Evolutionary conservation across 2,888 invertebrate genomes (phyloP).

Genomic region (Mechanitis messenoides): DNA sequence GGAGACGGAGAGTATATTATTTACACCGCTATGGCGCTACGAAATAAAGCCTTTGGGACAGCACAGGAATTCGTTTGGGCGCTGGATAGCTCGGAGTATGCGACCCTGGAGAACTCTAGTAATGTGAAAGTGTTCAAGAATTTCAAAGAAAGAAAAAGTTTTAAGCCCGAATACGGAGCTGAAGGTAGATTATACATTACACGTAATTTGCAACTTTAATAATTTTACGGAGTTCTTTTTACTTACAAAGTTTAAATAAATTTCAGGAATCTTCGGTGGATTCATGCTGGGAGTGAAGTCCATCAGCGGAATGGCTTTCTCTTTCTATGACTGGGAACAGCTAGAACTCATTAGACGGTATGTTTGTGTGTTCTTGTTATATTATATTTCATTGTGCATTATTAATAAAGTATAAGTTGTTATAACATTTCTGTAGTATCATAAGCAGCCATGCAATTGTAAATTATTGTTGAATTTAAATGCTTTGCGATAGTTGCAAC

Average conservation of each 20-base stretch:
- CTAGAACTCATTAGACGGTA: conserved; percentile 87
- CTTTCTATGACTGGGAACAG: conserved; percentile 98
- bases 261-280: conserved; percentile 90
- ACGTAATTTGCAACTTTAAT: too few species aligned
- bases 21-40: conserved; percentile 98
- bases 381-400: too few species aligned
- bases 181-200: conserved; percentile 80
- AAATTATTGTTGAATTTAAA: too few species aligned
- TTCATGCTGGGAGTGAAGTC: conserved; percentile 93
- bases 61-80: conserved; percentile 99
- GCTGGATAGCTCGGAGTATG: conserved; percentile 94
- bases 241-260: conserved; percentile 6
- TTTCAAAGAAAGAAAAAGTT: conserved; percentile 97
- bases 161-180: conserved; percentile 97
- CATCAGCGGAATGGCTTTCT: conserved; percentile 94
- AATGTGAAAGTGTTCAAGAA: conserved; percentile 97
- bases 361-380: too few species aligned
- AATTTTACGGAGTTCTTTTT: neutral
- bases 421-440: too few species aligned
- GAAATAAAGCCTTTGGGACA: conserved; percentile 98
- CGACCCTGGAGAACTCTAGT: conserved; percentile 91
- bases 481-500: too few species aligned
- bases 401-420: too few species aligned
- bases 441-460: too few species aligned
- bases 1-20: conserved; percentile 99